Evolutionary conservation across 2,113 vertebrate genomes (phyloP).

Genomic region (Hippocampus comes): DNA sequence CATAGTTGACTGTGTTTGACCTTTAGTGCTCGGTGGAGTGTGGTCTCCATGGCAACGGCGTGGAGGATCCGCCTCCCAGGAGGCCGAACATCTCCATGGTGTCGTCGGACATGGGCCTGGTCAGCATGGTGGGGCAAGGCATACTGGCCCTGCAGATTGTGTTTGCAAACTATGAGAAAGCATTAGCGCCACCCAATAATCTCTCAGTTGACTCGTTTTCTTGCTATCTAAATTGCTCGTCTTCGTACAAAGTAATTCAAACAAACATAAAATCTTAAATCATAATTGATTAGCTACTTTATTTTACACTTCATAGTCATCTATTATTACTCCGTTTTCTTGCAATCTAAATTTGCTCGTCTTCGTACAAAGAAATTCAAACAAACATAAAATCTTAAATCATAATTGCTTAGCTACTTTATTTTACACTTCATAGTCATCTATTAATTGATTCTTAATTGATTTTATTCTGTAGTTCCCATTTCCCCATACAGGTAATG

Average conservation of each 20-base stretch:
- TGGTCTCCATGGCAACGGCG: constrained; percentile 53
- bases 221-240: not conserved
- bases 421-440: not conserved
- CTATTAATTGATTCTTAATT: not conserved
- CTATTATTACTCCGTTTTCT: not conserved
- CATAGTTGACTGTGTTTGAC: not conserved
- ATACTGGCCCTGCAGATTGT: constrained; percentile 86
- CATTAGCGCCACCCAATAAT: not conserved
- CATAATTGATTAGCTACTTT: too few species aligned
- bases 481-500: not conserved
- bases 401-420: too few species aligned
- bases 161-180: not conserved
- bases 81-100: constrained; percentile 87
- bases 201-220: not conserved
- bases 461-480: not conserved
- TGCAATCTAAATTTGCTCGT: not conserved
- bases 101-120: constrained; percentile 89
- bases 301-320: not conserved
- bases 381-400: too few species aligned
- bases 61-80: constrained; percentile 67
- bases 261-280: too few species aligned
- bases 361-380: not conserved
- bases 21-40: constrained; percentile 63
- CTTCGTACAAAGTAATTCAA: not conserved
- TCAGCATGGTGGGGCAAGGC: constrained; percentile 96